Conservation (phyloP, 1,140 invertebrate genomes). For the Stegodyphus dumicola region DNA sequence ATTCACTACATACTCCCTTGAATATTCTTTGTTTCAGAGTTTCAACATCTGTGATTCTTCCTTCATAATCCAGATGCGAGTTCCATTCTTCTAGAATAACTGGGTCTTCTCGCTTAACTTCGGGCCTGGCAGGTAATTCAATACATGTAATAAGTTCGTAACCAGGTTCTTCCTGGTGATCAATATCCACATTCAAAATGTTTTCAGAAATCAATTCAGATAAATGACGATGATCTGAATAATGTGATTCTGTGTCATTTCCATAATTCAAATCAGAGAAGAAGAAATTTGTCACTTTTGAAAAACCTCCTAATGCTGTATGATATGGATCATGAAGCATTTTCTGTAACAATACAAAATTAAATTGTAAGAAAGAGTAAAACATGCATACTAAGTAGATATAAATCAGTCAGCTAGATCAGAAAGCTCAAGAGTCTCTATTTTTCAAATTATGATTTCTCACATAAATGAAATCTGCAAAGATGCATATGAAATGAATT, state of each 20-base stretch:
- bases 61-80: constrained; percentile 79
- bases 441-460: too few relatives aligned
- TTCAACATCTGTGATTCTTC: constrained; percentile 71
- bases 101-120: constrained; percentile 74
- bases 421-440: too few relatives aligned
- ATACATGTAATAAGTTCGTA: constrained; percentile 69
- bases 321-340: constrained; percentile 78
- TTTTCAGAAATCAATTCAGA: constrained; percentile 73
- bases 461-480: too few relatives aligned
- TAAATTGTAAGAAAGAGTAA: too few relatives aligned
- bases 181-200: constrained; percentile 70
- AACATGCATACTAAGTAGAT: too few relatives aligned
- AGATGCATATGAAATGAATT: too few relatives aligned
- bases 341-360: constrained; percentile 65
- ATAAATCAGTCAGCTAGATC: too few relatives aligned
- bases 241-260: constrained; percentile 38
- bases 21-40: constrained; percentile 72
- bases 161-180: constrained; percentile 66
- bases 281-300: constrained; percentile 80
- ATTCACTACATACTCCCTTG: constrained; percentile 78
- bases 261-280: constrained; percentile 67
- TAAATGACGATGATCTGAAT: constrained; percentile 71
- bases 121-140: constrained; percentile 68
- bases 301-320: constrained; percentile 83
- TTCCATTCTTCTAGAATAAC: constrained; percentile 84